Percentiles rank a stretch among this genome's conserved stretches.
These are phyloP conservation scores for Embiotoca jacksoni DNA, from an alignment of 2,113 vertebrate genomes.

Conservation along the genomic window DNA sequence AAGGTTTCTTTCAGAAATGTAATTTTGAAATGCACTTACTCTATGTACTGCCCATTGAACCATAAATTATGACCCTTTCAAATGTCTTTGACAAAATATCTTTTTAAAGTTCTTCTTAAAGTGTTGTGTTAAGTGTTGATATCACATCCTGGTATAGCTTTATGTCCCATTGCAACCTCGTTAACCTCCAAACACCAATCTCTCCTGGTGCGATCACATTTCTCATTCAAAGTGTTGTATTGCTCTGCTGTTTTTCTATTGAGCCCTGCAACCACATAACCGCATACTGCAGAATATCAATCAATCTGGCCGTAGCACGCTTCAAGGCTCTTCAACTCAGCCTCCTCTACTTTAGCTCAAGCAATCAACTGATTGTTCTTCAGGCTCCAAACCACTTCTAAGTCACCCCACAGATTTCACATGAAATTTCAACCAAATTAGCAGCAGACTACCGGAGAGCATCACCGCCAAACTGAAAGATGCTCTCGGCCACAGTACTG, in stretches of 20 bases:
- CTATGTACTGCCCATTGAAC: too few relatives aligned
- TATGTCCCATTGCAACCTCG: conserved; percentile 10
- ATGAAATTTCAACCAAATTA: conserved; percentile 77
- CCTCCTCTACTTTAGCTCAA: conserved; percentile 41
- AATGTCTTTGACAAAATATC: too few relatives aligned
- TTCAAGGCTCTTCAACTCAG: conserved; percentile 47
- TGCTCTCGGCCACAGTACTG: not conserved
- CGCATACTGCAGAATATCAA: conserved; percentile 58
- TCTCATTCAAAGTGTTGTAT: conserved; percentile 1
- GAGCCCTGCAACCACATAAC: conserved; percentile 36
- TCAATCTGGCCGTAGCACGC: conserved; percentile 30
- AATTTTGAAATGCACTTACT: too few relatives aligned
- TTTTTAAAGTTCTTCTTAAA: not conserved
- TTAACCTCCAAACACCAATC: conserved; percentile 25
- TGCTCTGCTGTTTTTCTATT: conserved; percentile 13
- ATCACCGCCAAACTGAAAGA: conserved; percentile 11
- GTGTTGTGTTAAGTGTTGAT: not conserved
- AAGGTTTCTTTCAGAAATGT: too few relatives aligned
- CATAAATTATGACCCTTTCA: too few relatives aligned
- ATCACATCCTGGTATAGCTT: not conserved
- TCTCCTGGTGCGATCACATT: conserved; percentile 2
- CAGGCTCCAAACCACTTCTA: conserved; percentile 27
- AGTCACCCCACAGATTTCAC: conserved; percentile 40
- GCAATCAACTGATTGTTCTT: conserved; percentile 69
- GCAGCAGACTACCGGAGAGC: conserved; percentile 39